Evolutionary conservation across 1,140 invertebrate species (phyloP).

Genomic region (Tyrophagus putrescentiae): DNA sequence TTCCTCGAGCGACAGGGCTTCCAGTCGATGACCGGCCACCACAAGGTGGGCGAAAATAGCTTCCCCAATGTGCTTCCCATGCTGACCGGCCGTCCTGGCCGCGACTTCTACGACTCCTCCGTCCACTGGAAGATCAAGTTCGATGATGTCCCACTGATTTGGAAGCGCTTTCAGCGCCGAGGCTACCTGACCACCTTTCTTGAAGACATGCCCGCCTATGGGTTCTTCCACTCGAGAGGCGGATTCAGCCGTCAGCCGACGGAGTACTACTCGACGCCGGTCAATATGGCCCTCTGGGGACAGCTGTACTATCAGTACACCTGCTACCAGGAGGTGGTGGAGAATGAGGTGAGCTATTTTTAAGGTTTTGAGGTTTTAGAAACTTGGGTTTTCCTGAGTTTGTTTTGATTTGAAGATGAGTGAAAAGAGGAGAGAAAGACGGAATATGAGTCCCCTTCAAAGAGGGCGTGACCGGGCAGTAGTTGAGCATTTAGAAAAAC

Average conservation of each 20-base stretch:
- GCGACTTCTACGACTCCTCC: background rate
- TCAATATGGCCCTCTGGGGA: background rate
- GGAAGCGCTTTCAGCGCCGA: background rate
- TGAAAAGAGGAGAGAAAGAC: no score
- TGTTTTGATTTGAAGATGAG: no score
- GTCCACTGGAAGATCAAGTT: background rate
- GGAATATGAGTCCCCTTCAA: no score
- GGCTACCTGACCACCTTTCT: background rate
- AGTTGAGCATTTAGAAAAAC: no score
- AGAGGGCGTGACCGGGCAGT: no score
- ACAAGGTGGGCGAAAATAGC: constrained; percentile 38
- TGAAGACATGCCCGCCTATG: background rate
- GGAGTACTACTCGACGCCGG: background rate
- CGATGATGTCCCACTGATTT: background rate
- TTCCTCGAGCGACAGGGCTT: background rate
- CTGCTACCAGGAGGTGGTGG: background rate
- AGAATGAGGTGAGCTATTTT: constrained; percentile 7
- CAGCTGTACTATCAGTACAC: background rate
- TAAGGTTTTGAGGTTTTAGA: no score
- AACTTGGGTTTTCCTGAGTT: no score
- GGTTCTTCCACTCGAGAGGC: background rate
- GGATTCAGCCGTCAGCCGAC: background rate
- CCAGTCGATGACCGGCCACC: constrained; percentile 29
- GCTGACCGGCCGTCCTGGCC: constrained; percentile 28
- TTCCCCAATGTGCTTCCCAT: constrained; percentile 36